Evolutionary conservation across 1,140 invertebrate genomes (phyloP), one percentile per base, ranked within the genome.

Genomic region (Drosophila carrolli): DNA sequence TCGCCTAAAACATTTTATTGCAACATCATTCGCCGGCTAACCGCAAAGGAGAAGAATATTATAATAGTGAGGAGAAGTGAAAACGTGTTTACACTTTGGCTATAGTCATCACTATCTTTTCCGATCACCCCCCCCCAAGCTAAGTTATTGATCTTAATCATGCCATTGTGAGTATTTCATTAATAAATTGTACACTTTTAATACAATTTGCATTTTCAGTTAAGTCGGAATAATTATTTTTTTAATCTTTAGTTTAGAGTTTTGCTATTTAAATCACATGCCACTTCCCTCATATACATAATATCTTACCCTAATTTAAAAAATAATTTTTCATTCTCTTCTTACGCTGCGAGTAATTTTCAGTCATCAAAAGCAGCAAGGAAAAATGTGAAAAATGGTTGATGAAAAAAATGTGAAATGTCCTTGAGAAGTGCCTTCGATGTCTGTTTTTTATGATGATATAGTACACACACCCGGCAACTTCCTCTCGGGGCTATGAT

Each of bases 401-500:
- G 37, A 10, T 35, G 29, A 51, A 56, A 50, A 44, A 63, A 35
- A 37, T 13, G 35, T 58, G 8, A 56, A 63, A 40, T 71, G 53
- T 57, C 61, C 73, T 48, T 65, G 55, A 72, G 57, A 67, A 71
- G 60, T 57, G 60, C 60, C 60, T 57, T 51, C 72, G 50, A 77
- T 74, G 73, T 84, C 81, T 84, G 81, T 58, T 84, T 77, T 85
- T 84, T 85, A 85, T 85, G 81, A 79, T 65, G 57, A 75, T 67
- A 19, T 44, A 67, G 43, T 41, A 57, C 37, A 51, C 38, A n/a
- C 23, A 23, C 23, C 35, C 19, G 13, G 54, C 29, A 38, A 47
- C 57, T 63, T 35, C 72, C 74, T 62, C 67, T 60, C 50, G 57
- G 63, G 32, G 70, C 60, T 38, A 23, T 75, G 67, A 86, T 70